Evolutionary conservation across 2,888 invertebrate species (phyloP), one percentile per base, ranked within the genome.

Genomic region (Agrotis clavis): DNA sequence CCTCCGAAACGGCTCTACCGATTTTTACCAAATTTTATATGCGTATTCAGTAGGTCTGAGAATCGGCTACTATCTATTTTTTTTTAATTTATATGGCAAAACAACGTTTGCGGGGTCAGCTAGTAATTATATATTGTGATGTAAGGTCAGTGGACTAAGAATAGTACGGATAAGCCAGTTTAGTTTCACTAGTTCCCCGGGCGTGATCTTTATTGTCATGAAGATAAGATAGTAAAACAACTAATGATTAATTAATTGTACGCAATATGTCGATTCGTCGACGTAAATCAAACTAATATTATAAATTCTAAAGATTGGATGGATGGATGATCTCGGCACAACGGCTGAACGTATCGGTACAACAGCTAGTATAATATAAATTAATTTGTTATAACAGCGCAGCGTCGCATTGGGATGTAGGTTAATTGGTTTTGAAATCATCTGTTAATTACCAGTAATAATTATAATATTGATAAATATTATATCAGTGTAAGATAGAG

Each of bases 351-450:
- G 9, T 41, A 41, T 11, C 41, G 11, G 41, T 41, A 41, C 41
- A 41, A 41, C 41, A 41, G 41, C 41, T 41, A 41, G 9, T 41
- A 41, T 11, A 11, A 41, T 41, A 41, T 41, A 41, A 11, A 11
- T 41, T 41, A 2, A 41, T 41, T 41, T 41, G 9, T 35, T 35
- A 35, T 35, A 35, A 35, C 1, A 41, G 35, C 35, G 35, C 35
- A 35, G 41, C 35, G 21, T 13, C 11, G 13, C 25, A 6, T 19
- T 53, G 16, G 14, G 4, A 72, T 51, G 14, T 73, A 53, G 47
- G 73, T 47, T 59, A 65, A 73, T 65, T 65, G 19, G 73, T 59
- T 50, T 51, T 16, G 30, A 6, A 7, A 64, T 47, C 30, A 14
- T 35, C n/a, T 65, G 13, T n/a, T 47, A 64, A 50, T 51, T 35